Base-by-base conservation (phyloP, 2,797 vertebrate genomes). In the Sus cebifrons region DNA sequence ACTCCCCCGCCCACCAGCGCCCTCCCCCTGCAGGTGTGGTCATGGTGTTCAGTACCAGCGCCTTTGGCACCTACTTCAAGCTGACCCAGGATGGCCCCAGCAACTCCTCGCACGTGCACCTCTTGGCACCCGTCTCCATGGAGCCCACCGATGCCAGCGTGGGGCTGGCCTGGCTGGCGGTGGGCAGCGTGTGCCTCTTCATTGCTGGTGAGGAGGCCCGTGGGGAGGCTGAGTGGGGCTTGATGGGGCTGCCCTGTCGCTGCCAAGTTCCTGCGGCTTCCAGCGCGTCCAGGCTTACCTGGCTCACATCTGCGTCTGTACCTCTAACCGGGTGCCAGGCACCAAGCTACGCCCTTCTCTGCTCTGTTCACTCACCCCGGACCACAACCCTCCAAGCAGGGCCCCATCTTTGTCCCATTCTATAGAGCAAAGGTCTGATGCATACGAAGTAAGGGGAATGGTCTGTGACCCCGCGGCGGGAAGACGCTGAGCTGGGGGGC, bases 61-160 rank as follows among this genome's bases (percentile, higher is more conserved):
- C 98, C 0, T 99, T 99, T 20, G 99, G 99, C 0, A 95, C 99
- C 92, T 99, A 99, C 97, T 99, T 99, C 98, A 99, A 99, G 98
- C 94, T 99, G 95, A 94, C 98, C 11, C 92, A 98, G 90, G 89
- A 96, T 1, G 54, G 68, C 32, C 96, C 91, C 23, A 52, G 67
- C 96, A 98, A 99, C 94, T 87, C 98, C 32, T 98, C 98, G 0
- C 90, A 98, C 5, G 12, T 83, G 81, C 44, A 82, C 29, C 6
- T 97, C 18, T 68, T 94, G 81, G 86, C n/a, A 0, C 91, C 70
- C 2, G 36, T 97, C 70, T 97, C 91, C 15, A 0, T 36, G 3
- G 81, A 97, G 6, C 83, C 89, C 0, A n/a, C 49, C 0, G 97
- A 96, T 5, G 44, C 98, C 15, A 96, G 96, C 0, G 14, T 95